Percentiles rank a stretch among this genome's conserved stretches.
phyloP scores from a whole-genome alignment of 2,797 vertebrate species.

The Mus minutoides region DNA sequence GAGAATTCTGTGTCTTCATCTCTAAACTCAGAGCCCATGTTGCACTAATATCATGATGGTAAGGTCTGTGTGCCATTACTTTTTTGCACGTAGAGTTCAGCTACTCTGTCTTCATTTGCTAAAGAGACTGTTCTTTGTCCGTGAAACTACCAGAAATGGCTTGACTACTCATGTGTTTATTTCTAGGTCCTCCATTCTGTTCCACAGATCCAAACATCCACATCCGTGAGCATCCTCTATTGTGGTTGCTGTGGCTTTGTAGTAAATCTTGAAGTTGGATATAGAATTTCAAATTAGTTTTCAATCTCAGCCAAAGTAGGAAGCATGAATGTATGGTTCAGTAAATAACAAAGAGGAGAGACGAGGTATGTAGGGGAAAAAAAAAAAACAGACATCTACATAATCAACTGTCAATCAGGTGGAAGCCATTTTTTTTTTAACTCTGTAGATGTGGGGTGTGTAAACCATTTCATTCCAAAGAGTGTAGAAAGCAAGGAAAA shows the following conservation, averaged over 20 bases:
- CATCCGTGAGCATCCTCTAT: not conserved
- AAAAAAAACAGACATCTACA: not conserved
- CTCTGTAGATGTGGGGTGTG: not conserved
- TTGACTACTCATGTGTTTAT: not conserved
- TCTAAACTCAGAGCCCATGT: not conserved
- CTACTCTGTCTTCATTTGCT: not conserved
- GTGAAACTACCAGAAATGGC: not conserved
- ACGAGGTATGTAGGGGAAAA: not conserved
- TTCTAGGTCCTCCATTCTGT: not conserved
- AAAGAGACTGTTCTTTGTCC: not conserved
- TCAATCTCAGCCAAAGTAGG: not conserved
- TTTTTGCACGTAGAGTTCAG: no score
- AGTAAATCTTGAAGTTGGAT: not conserved
- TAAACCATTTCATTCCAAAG: not conserved
- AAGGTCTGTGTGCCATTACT: not conserved
- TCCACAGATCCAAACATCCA: rapidly evolving
- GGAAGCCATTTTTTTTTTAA: rapidly evolving
- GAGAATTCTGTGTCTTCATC: not conserved
- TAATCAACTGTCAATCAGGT: not conserved
- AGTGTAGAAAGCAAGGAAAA: not conserved
- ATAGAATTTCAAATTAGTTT: not conserved
- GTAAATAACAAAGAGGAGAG: not conserved
- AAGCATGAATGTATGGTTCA: not conserved
- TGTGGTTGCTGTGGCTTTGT: not conserved
- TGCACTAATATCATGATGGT: not conserved